These are phyloP conservation scores for Acomys russatus DNA, from an alignment of 2,797 vertebrate species.

Conservation along the genomic window DNA sequence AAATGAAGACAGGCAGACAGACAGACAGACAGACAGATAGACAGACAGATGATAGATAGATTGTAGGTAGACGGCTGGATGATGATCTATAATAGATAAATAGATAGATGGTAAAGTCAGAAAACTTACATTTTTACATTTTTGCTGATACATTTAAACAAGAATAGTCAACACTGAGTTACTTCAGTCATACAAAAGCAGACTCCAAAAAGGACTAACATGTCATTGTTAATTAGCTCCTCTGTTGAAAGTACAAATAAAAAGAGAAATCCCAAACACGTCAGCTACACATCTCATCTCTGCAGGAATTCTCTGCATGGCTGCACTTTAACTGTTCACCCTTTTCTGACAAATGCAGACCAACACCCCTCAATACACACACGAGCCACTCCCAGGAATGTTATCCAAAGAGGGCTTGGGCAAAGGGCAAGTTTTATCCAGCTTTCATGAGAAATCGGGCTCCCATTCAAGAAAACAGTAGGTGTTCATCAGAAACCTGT, in stretches of 20 bases:
- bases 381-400: conserved; percentile 76
- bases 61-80: no score
- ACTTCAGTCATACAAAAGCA: conserved; percentile 12
- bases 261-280: conserved; percentile 63
- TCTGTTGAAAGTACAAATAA: conserved; percentile 64
- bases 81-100: no score
- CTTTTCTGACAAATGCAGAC: conserved; percentile 52
- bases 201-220: conserved; percentile 49
- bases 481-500: background rate
- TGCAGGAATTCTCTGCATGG: conserved; percentile 74
- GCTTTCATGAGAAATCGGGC: conserved; percentile 57
- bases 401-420: conserved; percentile 54
- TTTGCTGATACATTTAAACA: conserved; percentile 39
- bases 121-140: conserved; percentile 59
- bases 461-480: conserved; percentile 58
- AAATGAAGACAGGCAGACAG: background rate
- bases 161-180: conserved; percentile 36
- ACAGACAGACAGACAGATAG: background rate
- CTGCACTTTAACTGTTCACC: conserved; percentile 48
- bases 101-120: background rate
- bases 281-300: conserved; percentile 64
- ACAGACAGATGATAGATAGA: background rate
- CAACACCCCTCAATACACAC: conserved; percentile 63
- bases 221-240: conserved; percentile 52
- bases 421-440: conserved; percentile 64